Evolutionary conservation across 2,888 invertebrate genomes (phyloP).

Genomic region (Conchocele bisecta): DNA sequence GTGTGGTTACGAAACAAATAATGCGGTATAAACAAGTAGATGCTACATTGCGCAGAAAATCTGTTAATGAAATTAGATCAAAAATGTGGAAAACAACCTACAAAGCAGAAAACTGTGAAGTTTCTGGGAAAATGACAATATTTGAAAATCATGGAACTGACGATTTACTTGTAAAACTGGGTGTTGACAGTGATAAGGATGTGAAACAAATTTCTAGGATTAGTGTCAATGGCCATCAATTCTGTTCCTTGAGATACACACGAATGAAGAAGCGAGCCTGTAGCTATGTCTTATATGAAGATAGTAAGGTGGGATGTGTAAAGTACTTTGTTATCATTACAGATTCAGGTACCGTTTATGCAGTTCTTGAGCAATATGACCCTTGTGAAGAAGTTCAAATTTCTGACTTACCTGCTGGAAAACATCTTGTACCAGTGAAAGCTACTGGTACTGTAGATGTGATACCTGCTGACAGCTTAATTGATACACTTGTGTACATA

Average conservation of each 20-base stretch:
- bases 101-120: conserved; percentile 34
- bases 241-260: conserved; percentile 23
- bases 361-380: conserved; percentile 34
- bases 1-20: conserved; percentile 33
- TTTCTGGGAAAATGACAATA: conserved; percentile 33
- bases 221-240: conserved; percentile 15
- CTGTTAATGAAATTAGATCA: conserved; percentile 9
- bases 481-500: conserved; percentile 29
- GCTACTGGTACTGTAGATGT: conserved; percentile 16
- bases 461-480: conserved; percentile 11
- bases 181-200: conserved; percentile 22
- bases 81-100: conserved; percentile 35
- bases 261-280: conserved; percentile 33
- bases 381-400: conserved; percentile 10
- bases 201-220: conserved; percentile 23
- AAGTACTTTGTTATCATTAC: conserved; percentile 28
- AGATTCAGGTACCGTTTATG: conserved; percentile 27
- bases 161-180: conserved; percentile 29
- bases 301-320: conserved; percentile 23
- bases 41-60: conserved; percentile 34
- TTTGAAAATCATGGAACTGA: conserved; percentile 14
- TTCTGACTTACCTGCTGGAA: conserved; percentile 26
- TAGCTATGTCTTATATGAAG: conserved; percentile 38
- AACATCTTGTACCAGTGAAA: conserved; percentile 28
- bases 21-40: conserved; percentile 34